phyloP scores from a whole-genome alignment of 2,797 vertebrate species.

The Sebastes diploproa region DNA sequence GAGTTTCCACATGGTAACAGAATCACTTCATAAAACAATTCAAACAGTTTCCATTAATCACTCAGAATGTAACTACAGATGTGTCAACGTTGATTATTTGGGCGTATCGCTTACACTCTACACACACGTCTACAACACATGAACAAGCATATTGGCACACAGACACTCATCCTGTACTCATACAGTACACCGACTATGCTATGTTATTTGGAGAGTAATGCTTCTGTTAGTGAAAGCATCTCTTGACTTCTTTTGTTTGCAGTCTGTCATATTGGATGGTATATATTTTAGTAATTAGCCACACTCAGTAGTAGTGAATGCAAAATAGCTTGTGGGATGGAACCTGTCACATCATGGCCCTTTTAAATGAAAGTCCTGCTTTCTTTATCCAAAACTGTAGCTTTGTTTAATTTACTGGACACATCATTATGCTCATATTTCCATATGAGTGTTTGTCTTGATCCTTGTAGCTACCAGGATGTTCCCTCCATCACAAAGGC shows the following conservation, averaged over 20 bases:
- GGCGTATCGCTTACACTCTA: not conserved
- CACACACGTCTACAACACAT: not conserved
- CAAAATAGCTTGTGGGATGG: not conserved
- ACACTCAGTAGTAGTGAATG: not conserved
- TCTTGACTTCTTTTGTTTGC: not conserved
- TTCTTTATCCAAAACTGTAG: not conserved
- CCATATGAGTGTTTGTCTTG: not conserved
- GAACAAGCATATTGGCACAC: not conserved
- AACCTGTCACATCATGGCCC: not conserved
- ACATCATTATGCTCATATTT: not conserved
- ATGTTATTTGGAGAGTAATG: not conserved
- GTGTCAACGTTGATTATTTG: not conserved
- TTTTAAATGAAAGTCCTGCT: not conserved
- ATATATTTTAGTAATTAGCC: not conserved
- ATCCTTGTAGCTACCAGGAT: not conserved
- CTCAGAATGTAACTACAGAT: not conserved
- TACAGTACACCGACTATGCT: not conserved
- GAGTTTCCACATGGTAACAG: constrained; percentile 5
- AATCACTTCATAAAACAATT: not conserved
- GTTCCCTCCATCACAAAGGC: not conserved
- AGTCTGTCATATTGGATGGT: not conserved
- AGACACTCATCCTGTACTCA: not conserved
- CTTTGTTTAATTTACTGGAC: not conserved
- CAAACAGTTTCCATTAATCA: not conserved
- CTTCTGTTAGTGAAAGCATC: not conserved